phyloP scores from a whole-genome alignment of 2,113 vertebrate species.

The Ornithorhynchus anatinus region DNA sequence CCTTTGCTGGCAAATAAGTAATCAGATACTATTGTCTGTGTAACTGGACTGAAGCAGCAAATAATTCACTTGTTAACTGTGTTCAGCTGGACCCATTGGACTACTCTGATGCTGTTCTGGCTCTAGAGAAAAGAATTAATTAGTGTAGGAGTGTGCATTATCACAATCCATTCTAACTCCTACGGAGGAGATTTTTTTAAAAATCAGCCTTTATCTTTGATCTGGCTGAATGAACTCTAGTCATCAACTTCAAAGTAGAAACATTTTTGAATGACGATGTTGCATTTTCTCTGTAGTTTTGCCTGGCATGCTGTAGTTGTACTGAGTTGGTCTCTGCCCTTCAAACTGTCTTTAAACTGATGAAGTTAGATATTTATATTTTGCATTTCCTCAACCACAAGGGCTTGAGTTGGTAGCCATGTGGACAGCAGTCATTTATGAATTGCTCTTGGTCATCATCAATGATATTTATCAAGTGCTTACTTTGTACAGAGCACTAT shows the following conservation, averaged over 20 bases:
- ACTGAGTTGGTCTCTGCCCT: too few relatives aligned
- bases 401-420: too few relatives aligned
- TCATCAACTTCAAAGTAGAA: neutral
- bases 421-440: too few relatives aligned
- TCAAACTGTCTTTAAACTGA: too few relatives aligned
- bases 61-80: neutral
- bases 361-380: too few relatives aligned
- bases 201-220: neutral
- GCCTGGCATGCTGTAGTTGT: too few relatives aligned
- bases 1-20: neutral
- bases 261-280: neutral
- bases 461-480: too few relatives aligned
- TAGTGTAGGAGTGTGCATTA: constrained; percentile 17
- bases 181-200: constrained; percentile 12
- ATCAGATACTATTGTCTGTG: neutral
- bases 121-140: constrained; percentile 14
- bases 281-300: neutral
- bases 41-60: neutral
- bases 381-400: too few relatives aligned
- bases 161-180: neutral
- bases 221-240: too few relatives aligned
- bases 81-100: neutral
- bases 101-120: neutral
- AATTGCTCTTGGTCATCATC: too few relatives aligned
- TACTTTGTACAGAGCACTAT: too few relatives aligned